Conservation (phyloP, 2,797 vertebrate genomes). For the Brotula barbata region DNA sequence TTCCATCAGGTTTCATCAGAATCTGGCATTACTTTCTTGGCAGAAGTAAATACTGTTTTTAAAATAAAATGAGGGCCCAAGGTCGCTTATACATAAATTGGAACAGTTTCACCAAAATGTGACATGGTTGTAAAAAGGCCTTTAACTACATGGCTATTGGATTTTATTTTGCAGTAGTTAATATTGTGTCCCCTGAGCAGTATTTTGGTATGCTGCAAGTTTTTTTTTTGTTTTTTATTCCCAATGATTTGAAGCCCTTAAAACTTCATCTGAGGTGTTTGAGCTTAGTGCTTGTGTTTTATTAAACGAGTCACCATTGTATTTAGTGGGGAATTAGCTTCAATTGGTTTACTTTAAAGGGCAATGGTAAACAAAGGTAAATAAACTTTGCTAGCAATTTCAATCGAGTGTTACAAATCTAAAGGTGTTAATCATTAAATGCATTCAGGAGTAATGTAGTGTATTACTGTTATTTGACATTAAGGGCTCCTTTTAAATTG, state of each 20-base stretch:
- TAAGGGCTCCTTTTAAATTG: slow-evolving; percentile 66
- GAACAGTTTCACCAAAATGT: no score
- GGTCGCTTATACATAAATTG: no score
- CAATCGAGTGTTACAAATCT: not conserved
- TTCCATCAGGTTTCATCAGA: no score
- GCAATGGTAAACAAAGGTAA: not conserved
- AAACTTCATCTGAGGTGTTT: no score
- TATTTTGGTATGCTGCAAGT: not conserved
- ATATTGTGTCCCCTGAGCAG: slow-evolving; percentile 2
- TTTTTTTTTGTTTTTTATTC: no score
- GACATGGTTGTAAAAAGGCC: not conserved
- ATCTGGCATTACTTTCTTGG: no score
- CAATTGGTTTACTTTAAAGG: slow-evolving; percentile 8
- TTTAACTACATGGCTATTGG: slow-evolving; percentile 5
- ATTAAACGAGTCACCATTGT: not conserved
- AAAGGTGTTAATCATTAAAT: slow-evolving; percentile 1
- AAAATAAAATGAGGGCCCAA: no score
- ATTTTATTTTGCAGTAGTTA: slow-evolving; percentile 5
- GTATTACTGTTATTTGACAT: slow-evolving; percentile 23
- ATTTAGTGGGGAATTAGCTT: not conserved
- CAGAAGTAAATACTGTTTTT: no score
- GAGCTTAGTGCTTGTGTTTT: no score
- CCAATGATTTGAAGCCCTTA: not conserved
- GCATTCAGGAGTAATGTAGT: slow-evolving; percentile 12
- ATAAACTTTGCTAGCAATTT: slow-evolving; percentile 29